phyloP scores from a whole-genome alignment of 1,140 invertebrate genomes.

The Cydia pomonella region DNA sequence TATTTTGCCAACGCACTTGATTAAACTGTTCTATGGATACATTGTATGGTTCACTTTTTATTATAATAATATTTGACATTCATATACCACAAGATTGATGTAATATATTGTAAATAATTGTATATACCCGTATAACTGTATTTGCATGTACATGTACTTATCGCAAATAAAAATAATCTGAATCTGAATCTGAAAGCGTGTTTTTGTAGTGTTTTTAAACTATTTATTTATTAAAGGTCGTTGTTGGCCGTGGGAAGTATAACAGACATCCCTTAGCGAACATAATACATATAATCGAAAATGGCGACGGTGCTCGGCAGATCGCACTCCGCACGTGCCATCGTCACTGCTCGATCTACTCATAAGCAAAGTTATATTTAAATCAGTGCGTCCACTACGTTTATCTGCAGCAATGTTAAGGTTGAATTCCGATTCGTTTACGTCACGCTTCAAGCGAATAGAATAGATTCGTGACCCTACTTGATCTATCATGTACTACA shows the following conservation, averaged over 20 bases:
- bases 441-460: conserved; percentile 48
- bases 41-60: too few relatives aligned
- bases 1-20: too few relatives aligned
- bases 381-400: conserved; percentile 52
- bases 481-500: conserved; percentile 15
- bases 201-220: too few relatives aligned
- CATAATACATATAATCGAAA: background rate
- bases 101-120: too few relatives aligned
- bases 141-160: too few relatives aligned
- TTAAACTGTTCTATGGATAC: too few relatives aligned
- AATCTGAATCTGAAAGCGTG: too few relatives aligned
- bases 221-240: too few relatives aligned
- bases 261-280: background rate
- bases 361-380: conserved; percentile 69
- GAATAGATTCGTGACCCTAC: conserved; percentile 31
- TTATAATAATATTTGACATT: too few relatives aligned
- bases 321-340: conserved; percentile 17
- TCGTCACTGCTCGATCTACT: conserved; percentile 38
- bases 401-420: conserved; percentile 71
- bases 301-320: conserved; percentile 12
- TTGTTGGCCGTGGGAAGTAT: background rate
- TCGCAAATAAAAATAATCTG: too few relatives aligned
- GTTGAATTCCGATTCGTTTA: conserved; percentile 65
- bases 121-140: too few relatives aligned
- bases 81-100: too few relatives aligned